phyloP scores from a whole-genome alignment of 2,888 invertebrate species.

The Cephus pygmeus region DNA sequence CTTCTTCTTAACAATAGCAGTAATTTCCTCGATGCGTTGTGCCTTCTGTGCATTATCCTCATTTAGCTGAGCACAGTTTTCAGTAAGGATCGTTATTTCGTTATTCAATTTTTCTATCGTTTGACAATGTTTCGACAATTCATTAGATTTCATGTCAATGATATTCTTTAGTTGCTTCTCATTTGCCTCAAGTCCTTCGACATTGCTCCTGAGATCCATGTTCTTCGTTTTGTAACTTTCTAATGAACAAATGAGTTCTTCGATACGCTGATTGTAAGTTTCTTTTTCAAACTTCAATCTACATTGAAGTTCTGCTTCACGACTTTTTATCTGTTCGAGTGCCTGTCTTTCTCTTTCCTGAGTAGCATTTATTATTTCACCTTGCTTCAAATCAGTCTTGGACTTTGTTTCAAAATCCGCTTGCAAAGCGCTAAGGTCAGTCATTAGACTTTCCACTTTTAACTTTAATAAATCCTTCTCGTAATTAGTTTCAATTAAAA shows the following conservation, averaged over 20 bases:
- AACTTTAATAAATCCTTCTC: slow-evolving; percentile 49
- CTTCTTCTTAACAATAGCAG: slow-evolving; percentile 48
- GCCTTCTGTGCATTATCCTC: slow-evolving; percentile 60
- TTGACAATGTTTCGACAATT: slow-evolving; percentile 58
- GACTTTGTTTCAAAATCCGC: slow-evolving; percentile 43
- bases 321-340: slow-evolving; percentile 35
- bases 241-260: slow-evolving; percentile 36
- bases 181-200: slow-evolving; percentile 50
- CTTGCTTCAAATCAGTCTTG: slow-evolving; percentile 19
- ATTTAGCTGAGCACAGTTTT: slow-evolving; percentile 61
- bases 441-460: slow-evolving; percentile 45
- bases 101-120: slow-evolving; percentile 63
- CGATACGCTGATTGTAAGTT: slow-evolving; percentile 39
- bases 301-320: slow-evolving; percentile 46
- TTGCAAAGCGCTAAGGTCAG: slow-evolving; percentile 45
- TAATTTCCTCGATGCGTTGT: slow-evolving; percentile 59
- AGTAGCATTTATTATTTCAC: slow-evolving; percentile 41
- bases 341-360: slow-evolving; percentile 47
- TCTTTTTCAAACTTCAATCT: slow-evolving; percentile 44
- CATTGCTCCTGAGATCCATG: slow-evolving; percentile 42
- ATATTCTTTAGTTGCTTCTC: slow-evolving; percentile 59
- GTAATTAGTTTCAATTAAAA: slow-evolving; percentile 41
- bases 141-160: slow-evolving; percentile 51
- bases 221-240: slow-evolving; percentile 48
- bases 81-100: slow-evolving; percentile 63